phyloP scores from a whole-genome alignment of 1,140 invertebrate species.

The Linepithema humile region DNA sequence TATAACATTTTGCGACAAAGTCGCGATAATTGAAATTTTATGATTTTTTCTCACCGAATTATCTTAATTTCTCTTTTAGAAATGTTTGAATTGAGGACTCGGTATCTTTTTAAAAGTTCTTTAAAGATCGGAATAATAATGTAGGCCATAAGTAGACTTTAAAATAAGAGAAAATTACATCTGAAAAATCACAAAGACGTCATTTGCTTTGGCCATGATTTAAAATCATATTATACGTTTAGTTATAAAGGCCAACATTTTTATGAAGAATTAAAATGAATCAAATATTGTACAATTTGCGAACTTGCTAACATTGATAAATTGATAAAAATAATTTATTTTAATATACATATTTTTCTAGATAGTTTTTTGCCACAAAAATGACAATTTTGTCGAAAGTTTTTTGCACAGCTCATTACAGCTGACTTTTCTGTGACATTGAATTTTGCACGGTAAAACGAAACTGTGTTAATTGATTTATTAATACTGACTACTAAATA shows the following conservation, averaged over 20 bases:
- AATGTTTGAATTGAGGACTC: not conserved
- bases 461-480: conserved; percentile 11
- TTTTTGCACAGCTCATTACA: not conserved
- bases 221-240: not conserved
- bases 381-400: not conserved
- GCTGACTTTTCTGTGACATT: too few species aligned
- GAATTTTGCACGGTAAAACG: not conserved
- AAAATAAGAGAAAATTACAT: not conserved
- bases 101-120: not conserved
- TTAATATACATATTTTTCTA: too few species aligned
- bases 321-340: conserved; percentile 11
- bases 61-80: not conserved
- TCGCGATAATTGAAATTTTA: not conserved
- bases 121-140: not conserved
- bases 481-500: conserved; percentile 1
- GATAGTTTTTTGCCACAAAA: not conserved
- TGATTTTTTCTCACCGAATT: not conserved
- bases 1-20: not conserved
- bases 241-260: not conserved
- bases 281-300: not conserved
- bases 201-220: not conserved
- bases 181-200: not conserved
- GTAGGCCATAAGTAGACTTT: not conserved
- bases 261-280: not conserved
- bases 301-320: not conserved